phyloP scores from a whole-genome alignment of 2,888 invertebrate species.

The Perdita meconis region DNA sequence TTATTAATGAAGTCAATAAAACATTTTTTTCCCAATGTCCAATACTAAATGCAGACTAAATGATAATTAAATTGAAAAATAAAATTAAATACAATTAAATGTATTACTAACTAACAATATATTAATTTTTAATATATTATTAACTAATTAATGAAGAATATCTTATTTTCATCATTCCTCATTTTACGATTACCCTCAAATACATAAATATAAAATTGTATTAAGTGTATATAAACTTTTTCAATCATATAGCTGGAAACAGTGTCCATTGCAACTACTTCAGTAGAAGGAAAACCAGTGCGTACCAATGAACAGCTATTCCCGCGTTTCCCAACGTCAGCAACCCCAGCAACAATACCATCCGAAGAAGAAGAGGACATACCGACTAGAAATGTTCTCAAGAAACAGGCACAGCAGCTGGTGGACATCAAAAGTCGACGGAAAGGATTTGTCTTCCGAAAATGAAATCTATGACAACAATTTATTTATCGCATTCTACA shows the following conservation, averaged over 20 bases:
- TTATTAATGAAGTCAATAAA: too few relatives aligned
- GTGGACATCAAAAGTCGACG: slow-evolving; percentile 93
- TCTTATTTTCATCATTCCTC: too few relatives aligned
- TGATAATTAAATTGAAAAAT: too few relatives aligned
- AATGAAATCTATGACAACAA: slow-evolving; percentile 63
- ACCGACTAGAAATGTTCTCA: slow-evolving; percentile 91
- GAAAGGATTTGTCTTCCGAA: slow-evolving; percentile 87
- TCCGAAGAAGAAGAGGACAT: slow-evolving; percentile 94
- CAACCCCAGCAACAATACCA: slow-evolving; percentile 71
- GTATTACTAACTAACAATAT: too few relatives aligned
- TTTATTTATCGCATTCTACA: too few relatives aligned
- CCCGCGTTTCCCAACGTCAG: slow-evolving; percentile 74
- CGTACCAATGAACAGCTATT: slow-evolving; percentile 75
- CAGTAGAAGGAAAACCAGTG: slow-evolving; percentile 66
- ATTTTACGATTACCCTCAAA: too few relatives aligned
- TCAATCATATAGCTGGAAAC: slow-evolving; percentile 72
- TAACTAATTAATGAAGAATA: too few relatives aligned
- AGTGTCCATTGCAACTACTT: slow-evolving; percentile 72
- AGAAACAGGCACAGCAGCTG: slow-evolving; percentile 93
- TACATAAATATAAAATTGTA: too few relatives aligned
- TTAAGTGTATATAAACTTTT: not conserved
- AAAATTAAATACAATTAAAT: too few relatives aligned
- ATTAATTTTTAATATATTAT: too few relatives aligned
- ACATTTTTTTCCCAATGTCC: too few relatives aligned
- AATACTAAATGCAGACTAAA: too few relatives aligned